phyloP scores from a whole-genome alignment of 2,888 invertebrate genomes.

The Cheilosia vernalis region DNA sequence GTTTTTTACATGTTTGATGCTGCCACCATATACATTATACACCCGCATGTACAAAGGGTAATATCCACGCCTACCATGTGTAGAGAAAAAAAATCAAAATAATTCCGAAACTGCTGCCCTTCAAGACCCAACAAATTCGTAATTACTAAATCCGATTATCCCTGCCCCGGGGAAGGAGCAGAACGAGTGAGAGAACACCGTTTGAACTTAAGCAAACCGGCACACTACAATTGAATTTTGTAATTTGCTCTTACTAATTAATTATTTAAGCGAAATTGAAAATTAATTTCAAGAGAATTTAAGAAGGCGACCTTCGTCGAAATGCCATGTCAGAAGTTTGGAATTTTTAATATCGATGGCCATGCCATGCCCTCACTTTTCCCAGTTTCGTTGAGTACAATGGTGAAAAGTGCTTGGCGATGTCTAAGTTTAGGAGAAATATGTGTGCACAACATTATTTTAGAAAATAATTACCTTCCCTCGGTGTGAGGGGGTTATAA shows the following conservation, averaged over 20 bases:
- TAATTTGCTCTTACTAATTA: slow-evolving; percentile 83
- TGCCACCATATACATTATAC: neutral
- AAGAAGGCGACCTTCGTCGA: slow-evolving; percentile 69
- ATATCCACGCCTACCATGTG: neutral
- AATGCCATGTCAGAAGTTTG: slow-evolving; percentile 68
- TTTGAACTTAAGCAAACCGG: slow-evolving; percentile 11
- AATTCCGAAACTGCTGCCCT: slow-evolving; percentile 60
- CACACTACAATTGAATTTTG: slow-evolving; percentile 83
- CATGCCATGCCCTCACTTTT: slow-evolving; percentile 18
- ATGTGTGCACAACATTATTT: slow-evolving; percentile 41
- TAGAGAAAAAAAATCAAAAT: slow-evolving; percentile 4
- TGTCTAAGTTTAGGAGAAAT: slow-evolving; percentile 8
- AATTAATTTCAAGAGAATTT: slow-evolving; percentile 82
- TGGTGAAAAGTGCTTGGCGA: neutral
- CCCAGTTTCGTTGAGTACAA: slow-evolving; percentile 7
- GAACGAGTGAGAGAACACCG: slow-evolving; percentile 3
- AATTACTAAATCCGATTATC: slow-evolving; percentile 74
- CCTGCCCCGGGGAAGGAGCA: slow-evolving; percentile 3
- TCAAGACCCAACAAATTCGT: slow-evolving; percentile 52
- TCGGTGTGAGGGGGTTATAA: neutral
- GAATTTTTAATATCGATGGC: slow-evolving; percentile 70
- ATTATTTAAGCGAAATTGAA: slow-evolving; percentile 83
- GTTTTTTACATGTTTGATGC: neutral
- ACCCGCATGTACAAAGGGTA: neutral
- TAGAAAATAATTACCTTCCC: slow-evolving; percentile 59